Conservation (phyloP, 2,888 invertebrate genomes). For the Philaethria dido region DNA sequence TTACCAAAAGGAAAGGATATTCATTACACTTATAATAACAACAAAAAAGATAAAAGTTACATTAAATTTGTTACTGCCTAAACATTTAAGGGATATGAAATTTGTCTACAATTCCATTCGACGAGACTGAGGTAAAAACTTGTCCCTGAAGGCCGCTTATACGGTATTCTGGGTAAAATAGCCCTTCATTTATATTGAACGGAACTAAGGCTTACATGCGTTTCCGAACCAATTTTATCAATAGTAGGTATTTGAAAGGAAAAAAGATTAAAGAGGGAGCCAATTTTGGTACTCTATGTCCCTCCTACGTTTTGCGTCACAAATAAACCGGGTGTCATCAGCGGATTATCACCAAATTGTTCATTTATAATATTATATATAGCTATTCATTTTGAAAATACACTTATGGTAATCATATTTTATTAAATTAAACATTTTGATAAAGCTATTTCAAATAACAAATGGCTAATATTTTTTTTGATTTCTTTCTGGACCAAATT, state of each 20-base stretch:
- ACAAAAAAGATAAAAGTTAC: not conserved
- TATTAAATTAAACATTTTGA: not conserved
- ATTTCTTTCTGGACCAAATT: not conserved
- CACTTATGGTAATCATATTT: not conserved
- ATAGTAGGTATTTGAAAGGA: constrained; percentile 36
- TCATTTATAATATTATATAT: too few species aligned
- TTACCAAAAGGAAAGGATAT: too few species aligned
- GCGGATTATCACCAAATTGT: too few species aligned
- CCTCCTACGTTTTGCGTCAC: not conserved
- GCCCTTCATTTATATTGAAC: constrained; percentile 76
- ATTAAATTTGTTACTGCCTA: not conserved
- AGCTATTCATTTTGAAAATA: too few species aligned
- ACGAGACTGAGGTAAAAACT: constrained; percentile 62
- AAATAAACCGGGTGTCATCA: not conserved
- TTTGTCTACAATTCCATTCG: constrained; percentile 28
- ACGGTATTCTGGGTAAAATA: constrained; percentile 62
- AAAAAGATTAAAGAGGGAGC: constrained; percentile 3
- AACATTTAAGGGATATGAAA: constrained; percentile 13
- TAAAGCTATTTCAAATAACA: too few species aligned
- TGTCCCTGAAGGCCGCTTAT: constrained; percentile 74
- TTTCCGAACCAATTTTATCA: constrained; percentile 36
- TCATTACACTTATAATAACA: not conserved
- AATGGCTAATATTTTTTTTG: not conserved
- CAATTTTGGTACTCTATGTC: constrained; percentile 4
- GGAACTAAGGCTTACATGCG: constrained; percentile 42